Evolutionary conservation across 2,113 vertebrate species (phyloP).

Genomic region (Channa maculata): DNA sequence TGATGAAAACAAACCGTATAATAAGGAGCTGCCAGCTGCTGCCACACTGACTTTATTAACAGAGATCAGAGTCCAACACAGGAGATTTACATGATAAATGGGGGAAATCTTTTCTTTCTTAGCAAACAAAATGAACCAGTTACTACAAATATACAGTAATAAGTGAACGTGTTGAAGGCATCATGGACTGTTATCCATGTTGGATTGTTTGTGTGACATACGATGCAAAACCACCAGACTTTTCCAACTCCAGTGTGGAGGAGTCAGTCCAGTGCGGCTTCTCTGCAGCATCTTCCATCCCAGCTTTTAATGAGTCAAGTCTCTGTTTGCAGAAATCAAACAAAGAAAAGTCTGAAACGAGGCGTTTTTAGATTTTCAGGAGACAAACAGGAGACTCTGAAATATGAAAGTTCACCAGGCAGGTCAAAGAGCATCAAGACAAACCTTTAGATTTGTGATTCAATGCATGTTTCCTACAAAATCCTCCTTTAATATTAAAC

Average conservation of each 20-base stretch:
- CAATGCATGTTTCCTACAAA: too few relatives aligned
- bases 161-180: too few relatives aligned
- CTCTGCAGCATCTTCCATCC: conserved; percentile 7
- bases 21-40: conserved; percentile 59
- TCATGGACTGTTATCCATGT: too few relatives aligned
- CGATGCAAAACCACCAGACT: neutral
- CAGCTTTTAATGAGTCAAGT: neutral
- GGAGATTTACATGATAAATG: conserved; percentile 3
- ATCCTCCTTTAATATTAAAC: too few relatives aligned
- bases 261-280: neutral
- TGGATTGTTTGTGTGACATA: neutral
- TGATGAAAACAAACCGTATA: conserved; percentile 45
- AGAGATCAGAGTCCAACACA: conserved; percentile 4
- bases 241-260: neutral
- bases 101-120: too few relatives aligned
- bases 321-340: conserved; percentile 1
- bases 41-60: conserved; percentile 30
- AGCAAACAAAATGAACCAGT: too few relatives aligned
- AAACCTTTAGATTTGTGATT: too few relatives aligned
- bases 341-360: neutral
- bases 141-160: too few relatives aligned
- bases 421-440: too few relatives aligned
- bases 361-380: too few relatives aligned
- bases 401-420: too few relatives aligned
- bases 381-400: too few relatives aligned